A percentile compares a stretch with the other conserved stretches of the same genome.
phyloP scores from a whole-genome alignment of 1,140 invertebrate genomes.

The Pararge aegeria region DNA sequence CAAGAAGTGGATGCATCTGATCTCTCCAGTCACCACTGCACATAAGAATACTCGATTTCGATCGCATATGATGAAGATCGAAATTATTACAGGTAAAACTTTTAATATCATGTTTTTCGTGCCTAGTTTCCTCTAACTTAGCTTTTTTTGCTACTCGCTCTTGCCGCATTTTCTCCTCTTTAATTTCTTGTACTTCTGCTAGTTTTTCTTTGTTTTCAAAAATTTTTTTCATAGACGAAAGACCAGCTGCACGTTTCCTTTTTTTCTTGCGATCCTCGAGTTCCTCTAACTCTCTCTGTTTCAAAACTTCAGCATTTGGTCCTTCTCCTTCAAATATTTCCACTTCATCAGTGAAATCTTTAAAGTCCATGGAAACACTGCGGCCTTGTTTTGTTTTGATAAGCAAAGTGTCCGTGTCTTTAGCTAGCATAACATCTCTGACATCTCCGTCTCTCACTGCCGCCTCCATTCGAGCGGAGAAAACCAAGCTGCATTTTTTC shows the following conservation, averaged over 20 bases:
- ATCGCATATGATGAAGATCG: constrained; percentile 67
- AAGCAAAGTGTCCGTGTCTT: constrained; percentile 86
- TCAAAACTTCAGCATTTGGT: constrained; percentile 81
- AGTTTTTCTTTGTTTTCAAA: constrained; percentile 88
- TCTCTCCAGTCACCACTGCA: constrained; percentile 81
- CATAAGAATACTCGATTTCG: constrained; percentile 74
- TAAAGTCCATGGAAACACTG: constrained; percentile 86
- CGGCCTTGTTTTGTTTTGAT: constrained; percentile 86
- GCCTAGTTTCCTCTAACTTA: constrained; percentile 70
- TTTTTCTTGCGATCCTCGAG: constrained; percentile 82
- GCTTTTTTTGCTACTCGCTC: constrained; percentile 74
- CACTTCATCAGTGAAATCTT: constrained; percentile 81
- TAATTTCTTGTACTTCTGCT: constrained; percentile 80
- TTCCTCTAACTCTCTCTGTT: constrained; percentile 82
- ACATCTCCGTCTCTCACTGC: constrained; percentile 89
- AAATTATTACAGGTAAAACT: constrained; percentile 58
- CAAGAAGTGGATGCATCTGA: constrained; percentile 80
- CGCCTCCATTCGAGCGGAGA: constrained; percentile 86
- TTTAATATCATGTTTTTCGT: constrained; percentile 64
- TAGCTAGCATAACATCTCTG: constrained; percentile 87
- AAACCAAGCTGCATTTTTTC: constrained; percentile 86
- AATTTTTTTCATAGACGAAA: constrained; percentile 84
- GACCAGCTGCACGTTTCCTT: constrained; percentile 78
- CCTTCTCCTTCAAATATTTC: constrained; percentile 84
- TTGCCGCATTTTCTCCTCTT: constrained; percentile 70